Evolutionary conservation across 2,797 vertebrate genomes (phyloP).

Genomic region (Lutjanus campechanus): DNA sequence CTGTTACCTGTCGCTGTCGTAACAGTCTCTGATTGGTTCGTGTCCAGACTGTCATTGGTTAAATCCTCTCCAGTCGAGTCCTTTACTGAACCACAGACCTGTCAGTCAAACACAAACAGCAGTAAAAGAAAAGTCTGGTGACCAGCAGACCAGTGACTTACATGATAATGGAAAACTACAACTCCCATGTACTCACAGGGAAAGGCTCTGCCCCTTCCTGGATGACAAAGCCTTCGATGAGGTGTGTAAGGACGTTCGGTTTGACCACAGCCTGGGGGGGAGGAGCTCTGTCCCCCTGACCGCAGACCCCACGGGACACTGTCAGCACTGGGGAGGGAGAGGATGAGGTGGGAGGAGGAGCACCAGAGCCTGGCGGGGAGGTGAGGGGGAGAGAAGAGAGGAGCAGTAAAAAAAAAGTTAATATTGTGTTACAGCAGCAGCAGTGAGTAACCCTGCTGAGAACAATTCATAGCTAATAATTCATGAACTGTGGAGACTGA

Average conservation of each 20-base stretch:
- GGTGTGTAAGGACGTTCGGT: conserved; percentile 96
- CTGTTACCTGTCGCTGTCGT: conserved; percentile 76
- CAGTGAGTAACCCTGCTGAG: not conserved
- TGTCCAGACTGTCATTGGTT: conserved; percentile 69
- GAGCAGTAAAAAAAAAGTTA: not conserved
- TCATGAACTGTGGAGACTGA: not conserved
- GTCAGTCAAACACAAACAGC: conserved; percentile 54
- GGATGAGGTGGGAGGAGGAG: conserved; percentile 36
- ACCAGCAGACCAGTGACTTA: not conserved
- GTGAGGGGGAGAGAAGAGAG: not conserved
- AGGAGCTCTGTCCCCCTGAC: conserved; percentile 87
- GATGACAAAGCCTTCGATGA: conserved; percentile 98
- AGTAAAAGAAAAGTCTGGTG: not conserved
- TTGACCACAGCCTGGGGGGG: conserved; percentile 96
- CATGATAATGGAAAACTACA: not conserved
- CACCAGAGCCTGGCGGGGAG: conserved; percentile 36
- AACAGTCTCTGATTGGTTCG: conserved; percentile 73
- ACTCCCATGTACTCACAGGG: conserved; percentile 87
- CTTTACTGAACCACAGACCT: conserved; percentile 85
- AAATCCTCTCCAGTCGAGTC: conserved; percentile 80
- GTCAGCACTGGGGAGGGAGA: conserved; percentile 72
- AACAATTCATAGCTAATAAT: no score
- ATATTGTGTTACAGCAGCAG: not conserved
- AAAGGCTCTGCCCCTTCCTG: conserved; percentile 99
- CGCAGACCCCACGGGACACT: conserved; percentile 84